Base-by-base conservation (phyloP, 2,797 vertebrate species). In the Pelodytes ibericus region DNA sequence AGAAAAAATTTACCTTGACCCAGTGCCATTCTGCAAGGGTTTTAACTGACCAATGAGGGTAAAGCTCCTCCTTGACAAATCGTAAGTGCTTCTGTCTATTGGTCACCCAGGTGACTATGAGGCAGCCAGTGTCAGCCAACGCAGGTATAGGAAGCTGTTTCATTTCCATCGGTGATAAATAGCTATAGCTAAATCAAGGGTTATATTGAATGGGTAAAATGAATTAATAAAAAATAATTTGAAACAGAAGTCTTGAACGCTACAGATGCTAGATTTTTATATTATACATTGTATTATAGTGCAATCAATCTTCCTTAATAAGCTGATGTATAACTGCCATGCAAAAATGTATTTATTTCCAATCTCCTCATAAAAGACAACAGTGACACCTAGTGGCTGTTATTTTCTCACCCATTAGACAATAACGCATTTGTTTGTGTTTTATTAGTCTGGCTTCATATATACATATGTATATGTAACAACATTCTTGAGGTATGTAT, bases 81-180 rank as follows among this genome's bases (percentile, higher is more conserved):
- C 84, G 91, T 47, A 93, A 85, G 71, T 98, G 96, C 72, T 92
- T 94, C 66, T 95, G 94, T 44, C 94, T 92, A 74, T 99, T 99
- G 16, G 98, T 99, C 77, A 99, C 96, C 97, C 98, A 99, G 0
- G 91, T 96, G 82, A 95, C 90, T 63, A 99, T 86, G 51, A 99
- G 89, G 80, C 95, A 94, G 65, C 89, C 81, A 0, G 92, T 85
- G 60, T 93, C 92, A 1, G 94, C 92, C 83, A 99, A 75, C 0
- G 72, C 75, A 29, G 93, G 86, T 1, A 99, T 3, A 16, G 96
- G 96, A 78, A 99, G 90, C 53, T 86, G 86, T 80, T 94, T 95
- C 84, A 99, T 92, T 87, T 98, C 93, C 61, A 91, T 84, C 0
- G 91, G 90, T 4, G 95, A 92, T 82, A 99, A 89, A 82, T 84